Percentiles rank a stretch among this genome's conserved stretches.
These are phyloP conservation scores for Adelphocoris suturalis DNA, from an alignment of 2,888 invertebrate genomes.

Conservation along the genomic window DNA sequence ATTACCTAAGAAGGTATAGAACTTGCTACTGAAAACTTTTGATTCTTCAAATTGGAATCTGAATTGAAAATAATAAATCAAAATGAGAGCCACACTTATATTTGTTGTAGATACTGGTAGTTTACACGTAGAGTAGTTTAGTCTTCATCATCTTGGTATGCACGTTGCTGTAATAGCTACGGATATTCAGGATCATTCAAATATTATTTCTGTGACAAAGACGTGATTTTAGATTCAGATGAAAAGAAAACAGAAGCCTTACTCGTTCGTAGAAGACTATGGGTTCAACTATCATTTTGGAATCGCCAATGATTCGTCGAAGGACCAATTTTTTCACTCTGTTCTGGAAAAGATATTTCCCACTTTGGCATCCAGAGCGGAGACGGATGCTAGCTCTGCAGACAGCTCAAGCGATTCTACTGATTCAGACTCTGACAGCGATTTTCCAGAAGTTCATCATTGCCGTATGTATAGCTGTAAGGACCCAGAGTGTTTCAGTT, in stretches of 20 bases:
- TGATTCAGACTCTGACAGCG: slow-evolving; percentile 28
- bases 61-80: too few relatives aligned
- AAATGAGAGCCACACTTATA: too few relatives aligned
- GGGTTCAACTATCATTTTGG: slow-evolving; percentile 44
- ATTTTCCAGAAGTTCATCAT: slow-evolving; percentile 48
- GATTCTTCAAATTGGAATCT: too few relatives aligned
- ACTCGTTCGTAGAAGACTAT: slow-evolving; percentile 44
- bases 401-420: slow-evolving; percentile 13
- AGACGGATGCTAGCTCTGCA: not conserved
- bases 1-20: too few relatives aligned
- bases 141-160: too few relatives aligned
- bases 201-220: too few relatives aligned
- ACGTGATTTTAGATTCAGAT: not conserved
- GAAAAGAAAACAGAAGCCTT: slow-evolving; percentile 8
- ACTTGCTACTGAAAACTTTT: too few relatives aligned
- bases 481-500: slow-evolving; percentile 62
- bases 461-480: slow-evolving; percentile 57
- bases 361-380: not conserved
- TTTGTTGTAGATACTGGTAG: too few relatives aligned
- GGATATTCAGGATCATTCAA: too few relatives aligned
- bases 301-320: not conserved
- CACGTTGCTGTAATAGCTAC: not conserved
- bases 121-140: too few relatives aligned
- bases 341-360: slow-evolving; percentile 23
- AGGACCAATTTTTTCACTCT: slow-evolving; percentile 29